Conservation (phyloP, 2,888 invertebrate species). For the Yponomeuta evonymella region DNA sequence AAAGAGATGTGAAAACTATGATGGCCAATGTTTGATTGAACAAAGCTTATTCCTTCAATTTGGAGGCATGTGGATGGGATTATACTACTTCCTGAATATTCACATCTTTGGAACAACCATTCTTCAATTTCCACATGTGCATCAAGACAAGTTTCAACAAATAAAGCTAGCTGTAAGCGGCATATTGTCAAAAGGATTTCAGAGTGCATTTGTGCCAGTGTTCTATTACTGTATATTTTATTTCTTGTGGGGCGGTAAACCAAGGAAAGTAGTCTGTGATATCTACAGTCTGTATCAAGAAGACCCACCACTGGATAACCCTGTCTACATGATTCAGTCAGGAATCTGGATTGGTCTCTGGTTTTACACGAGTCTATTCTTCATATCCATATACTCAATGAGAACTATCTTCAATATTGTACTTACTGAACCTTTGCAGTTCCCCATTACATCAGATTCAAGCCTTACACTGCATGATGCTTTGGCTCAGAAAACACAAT, state of each 20-base stretch:
- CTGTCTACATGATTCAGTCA: conserved; percentile 61
- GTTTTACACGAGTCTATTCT: conserved; percentile 82
- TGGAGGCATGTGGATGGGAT: conserved; percentile 81
- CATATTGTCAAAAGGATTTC: conserved; percentile 76
- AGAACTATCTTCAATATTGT: conserved; percentile 81
- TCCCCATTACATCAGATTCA: conserved; percentile 74
- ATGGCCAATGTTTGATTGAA: conserved; percentile 79
- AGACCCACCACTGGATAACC: conserved; percentile 65
- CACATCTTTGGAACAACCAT: conserved; percentile 72
- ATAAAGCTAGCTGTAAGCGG: conserved; percentile 76
- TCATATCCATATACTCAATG: conserved; percentile 82
- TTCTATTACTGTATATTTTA: conserved; percentile 78
- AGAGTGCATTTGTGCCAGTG: conserved; percentile 78
- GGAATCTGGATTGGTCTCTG: conserved; percentile 79
- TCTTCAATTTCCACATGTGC: conserved; percentile 81
- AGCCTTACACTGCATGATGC: conserved; percentile 77
- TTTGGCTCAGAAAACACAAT: conserved; percentile 78
- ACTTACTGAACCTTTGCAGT: conserved; percentile 81
- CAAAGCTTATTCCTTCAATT: conserved; percentile 81
- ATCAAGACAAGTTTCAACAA: conserved; percentile 81
- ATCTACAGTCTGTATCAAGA: conserved; percentile 73
- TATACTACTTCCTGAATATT: conserved; percentile 73
- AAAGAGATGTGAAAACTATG: conserved; percentile 57
- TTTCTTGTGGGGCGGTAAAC: conserved; percentile 75
- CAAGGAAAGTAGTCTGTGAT: conserved; percentile 68